Percentiles rank a stretch among this genome's conserved stretches.
Evolutionary conservation across 2,888 invertebrate genomes (phyloP).

Genomic region (Sminthurides aquaticus): DNA sequence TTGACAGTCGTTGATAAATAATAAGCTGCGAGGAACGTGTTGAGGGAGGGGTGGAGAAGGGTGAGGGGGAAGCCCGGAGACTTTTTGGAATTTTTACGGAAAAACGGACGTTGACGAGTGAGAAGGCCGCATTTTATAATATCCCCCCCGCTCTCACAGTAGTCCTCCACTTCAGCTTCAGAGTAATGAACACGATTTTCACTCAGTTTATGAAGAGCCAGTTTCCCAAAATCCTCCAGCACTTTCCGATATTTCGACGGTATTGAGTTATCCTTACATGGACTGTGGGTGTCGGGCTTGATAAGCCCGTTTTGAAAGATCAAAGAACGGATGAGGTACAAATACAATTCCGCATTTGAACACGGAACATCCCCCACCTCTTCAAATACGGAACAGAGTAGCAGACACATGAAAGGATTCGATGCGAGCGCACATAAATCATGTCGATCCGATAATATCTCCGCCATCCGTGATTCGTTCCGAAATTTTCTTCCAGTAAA

Average conservation of each 20-base stretch:
- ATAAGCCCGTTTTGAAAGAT: slow-evolving; percentile 47
- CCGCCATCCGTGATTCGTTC: slow-evolving; percentile 37
- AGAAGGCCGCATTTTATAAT: slow-evolving; percentile 49
- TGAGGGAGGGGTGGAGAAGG: slow-evolving; percentile 52
- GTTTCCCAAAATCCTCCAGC: slow-evolving; percentile 52
- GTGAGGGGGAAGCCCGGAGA: slow-evolving; percentile 43
- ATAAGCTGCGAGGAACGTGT: slow-evolving; percentile 54
- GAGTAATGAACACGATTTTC: slow-evolving; percentile 45
- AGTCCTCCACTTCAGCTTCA: slow-evolving; percentile 32
- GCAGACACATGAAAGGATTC: slow-evolving; percentile 53
- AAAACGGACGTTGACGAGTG: slow-evolving; percentile 46
- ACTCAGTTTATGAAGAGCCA: slow-evolving; percentile 51
- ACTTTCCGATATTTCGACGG: slow-evolving; percentile 50
- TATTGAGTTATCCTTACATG: slow-evolving; percentile 32
- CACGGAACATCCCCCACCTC: slow-evolving; percentile 48
- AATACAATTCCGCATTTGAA: slow-evolving; percentile 49
- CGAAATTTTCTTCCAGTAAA: slow-evolving; percentile 40
- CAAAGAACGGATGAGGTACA: slow-evolving; percentile 50
- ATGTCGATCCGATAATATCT: slow-evolving; percentile 41
- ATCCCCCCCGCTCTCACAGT: slow-evolving; percentile 36
- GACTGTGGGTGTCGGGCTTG: slow-evolving; percentile 41
- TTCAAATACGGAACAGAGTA: slow-evolving; percentile 52
- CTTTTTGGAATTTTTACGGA: slow-evolving; percentile 28
- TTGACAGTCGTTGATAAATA: slow-evolving; percentile 53
- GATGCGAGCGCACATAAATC: slow-evolving; percentile 49